Base-by-base conservation (phyloP, 1,140 invertebrate genomes). In the Rhyzopertha dominica region DNA sequence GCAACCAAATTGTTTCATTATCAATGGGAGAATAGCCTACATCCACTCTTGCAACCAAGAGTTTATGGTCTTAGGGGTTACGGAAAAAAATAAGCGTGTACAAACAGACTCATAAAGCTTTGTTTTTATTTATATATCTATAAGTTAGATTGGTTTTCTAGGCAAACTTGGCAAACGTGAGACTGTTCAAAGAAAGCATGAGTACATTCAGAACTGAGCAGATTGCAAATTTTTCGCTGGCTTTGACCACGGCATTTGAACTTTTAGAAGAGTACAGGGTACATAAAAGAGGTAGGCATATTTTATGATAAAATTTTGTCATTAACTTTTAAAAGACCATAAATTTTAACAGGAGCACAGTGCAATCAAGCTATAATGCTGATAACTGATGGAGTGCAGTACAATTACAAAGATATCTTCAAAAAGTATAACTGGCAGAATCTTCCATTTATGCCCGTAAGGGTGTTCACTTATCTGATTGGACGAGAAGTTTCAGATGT, bases 161-260 rank as follows among this genome's bases (percentile, higher is more conserved):
- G 78, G 93, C 94, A 7, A 97, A 86, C 65, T 71, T 90, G 48
- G 86, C 85, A 48, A 97, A 97, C 68, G 76, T 95, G 24, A 71
- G 88, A 32, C 81, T 89, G 63, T 68, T 95, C 14, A 93, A 93
- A 67, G 75, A 82, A 43, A 81, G 78, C 13, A 82, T 95, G 65
- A 76, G 79, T 43, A 74, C 77, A 49, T 81, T 90, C 63, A 75
- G 81, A 49, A 94, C 92, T 5, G 82, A 80, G 54, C 83, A 89
- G 51, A 93, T 96, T 54, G 95, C 96, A 29, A 95, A 99, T 70
- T 98, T 98, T 72, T 87, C 89, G 5, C 73, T 84, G 49, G 95
- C 94, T 9, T 72, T 99, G 12, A 87, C 79, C 3, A 82, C 78
- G 57, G 95, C 95, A 0, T 99, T 99, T 72, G 80, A 90, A 59